Evolutionary conservation across 2,888 invertebrate genomes (phyloP).

Genomic region (Lomographa bimaculata): DNA sequence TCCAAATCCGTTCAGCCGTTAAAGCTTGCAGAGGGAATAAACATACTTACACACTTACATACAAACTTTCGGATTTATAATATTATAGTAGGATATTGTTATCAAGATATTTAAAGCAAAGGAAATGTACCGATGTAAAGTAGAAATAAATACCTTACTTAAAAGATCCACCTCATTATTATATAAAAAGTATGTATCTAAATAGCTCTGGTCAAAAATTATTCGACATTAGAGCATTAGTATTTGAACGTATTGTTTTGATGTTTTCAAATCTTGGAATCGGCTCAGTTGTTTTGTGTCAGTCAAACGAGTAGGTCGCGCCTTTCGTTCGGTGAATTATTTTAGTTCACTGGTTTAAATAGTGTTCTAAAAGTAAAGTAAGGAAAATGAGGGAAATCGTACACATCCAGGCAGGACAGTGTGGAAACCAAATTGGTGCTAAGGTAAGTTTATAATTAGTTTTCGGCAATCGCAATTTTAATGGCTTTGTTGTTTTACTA

Average conservation of each 20-base stretch:
- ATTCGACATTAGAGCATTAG: too few relatives aligned
- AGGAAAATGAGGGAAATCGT: constrained; percentile 90
- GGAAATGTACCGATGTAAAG: too few relatives aligned
- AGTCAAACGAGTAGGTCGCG: constrained; percentile 59
- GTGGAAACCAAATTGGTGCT: constrained; percentile 84
- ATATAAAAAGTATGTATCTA: neutral
- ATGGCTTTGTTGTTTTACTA: too few relatives aligned
- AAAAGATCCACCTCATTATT: too few relatives aligned
- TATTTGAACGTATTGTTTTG: too few relatives aligned
- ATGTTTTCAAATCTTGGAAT: constrained; percentile 21
- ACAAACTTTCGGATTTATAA: too few relatives aligned
- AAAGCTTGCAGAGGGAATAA: too few relatives aligned
- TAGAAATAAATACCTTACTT: too few relatives aligned
- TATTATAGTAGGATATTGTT: too few relatives aligned
- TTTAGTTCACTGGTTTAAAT: constrained; percentile 35
- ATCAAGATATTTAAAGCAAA: too few relatives aligned
- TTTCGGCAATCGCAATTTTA: neutral
- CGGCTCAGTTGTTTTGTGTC: constrained; percentile 60
- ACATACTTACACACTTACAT: too few relatives aligned
- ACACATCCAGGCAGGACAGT: constrained; percentile 91
- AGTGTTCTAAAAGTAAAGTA: constrained; percentile 45
- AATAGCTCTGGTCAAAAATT: constrained; percentile 1
- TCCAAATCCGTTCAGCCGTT: too few relatives aligned
- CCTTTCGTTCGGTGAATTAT: constrained; percentile 33
- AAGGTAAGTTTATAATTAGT: constrained; percentile 54